Base-by-base conservation (phyloP, 1,140 invertebrate genomes). In the Leptopilina boulardi region DNA sequence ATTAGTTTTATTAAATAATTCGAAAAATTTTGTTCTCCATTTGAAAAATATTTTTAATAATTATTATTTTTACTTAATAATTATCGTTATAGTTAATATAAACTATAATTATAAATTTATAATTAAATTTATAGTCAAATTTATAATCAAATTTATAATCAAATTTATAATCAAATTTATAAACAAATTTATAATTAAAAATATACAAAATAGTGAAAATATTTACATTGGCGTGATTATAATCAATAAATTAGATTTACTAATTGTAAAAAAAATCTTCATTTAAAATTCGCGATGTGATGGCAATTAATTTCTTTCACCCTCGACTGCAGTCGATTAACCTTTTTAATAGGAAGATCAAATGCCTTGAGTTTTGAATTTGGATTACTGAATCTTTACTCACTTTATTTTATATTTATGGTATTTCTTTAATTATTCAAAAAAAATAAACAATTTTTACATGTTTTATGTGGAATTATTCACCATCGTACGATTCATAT, bases 321-420 rank as follows among this genome's bases (percentile, higher is more conserved):
- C 56, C 56, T 30, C 56, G 13, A 30, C 13, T 66, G 6, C 15
- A 26, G 21, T 66, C 13, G 23, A 23, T 66, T 66, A 66, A 66
- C 59, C 59, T 66, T 66, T 30, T 66, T 66, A 66, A 66, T 66
- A n/a, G 21, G 21, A 66, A 66, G 59, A 66, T 66, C 59, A 66
- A 66, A 30, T 66, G 15, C 59, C 3, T 66, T 30, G 59, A 30
- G 59, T 30, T 13, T 66, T 15, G 23, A 66, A 30, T 66, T 23
- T 13, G n/a, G 59, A 34, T 66, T 15, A 66, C 59, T 66, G 59
- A 66, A 66, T 66, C 23, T 66, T n/a, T 34, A 66, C 5, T 30
- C 10, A 3, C 1, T 13, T 21, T 23, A 56, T 23, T 56, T 56
- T 13, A 66, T n/a, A 15, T 30, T 6, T 30, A 30, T 66, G 1